A percentile compares a stretch with the other conserved stretches of the same genome.
Evolutionary conservation across 2,113 vertebrate genomes (phyloP).

Genomic region (Peromyscus polionotus): DNA sequence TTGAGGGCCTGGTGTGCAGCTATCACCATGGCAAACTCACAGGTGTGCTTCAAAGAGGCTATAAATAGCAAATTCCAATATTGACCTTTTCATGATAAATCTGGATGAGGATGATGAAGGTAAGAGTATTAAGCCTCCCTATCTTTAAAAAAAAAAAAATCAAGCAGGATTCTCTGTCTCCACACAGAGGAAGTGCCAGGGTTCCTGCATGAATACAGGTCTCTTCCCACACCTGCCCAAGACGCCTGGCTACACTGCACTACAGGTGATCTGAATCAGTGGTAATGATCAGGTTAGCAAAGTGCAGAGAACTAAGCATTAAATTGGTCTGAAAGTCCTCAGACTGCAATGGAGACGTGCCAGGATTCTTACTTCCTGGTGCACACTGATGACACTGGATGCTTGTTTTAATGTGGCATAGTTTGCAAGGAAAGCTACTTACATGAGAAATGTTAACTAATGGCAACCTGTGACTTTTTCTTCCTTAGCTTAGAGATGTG

Average conservation of each 20-base stretch:
- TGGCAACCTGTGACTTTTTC: background rate
- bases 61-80: constrained; percentile 70
- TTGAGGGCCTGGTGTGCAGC: background rate
- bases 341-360: background rate
- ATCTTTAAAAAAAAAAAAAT: constrained; percentile 38
- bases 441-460: constrained; percentile 47
- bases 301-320: background rate
- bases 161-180: constrained; percentile 23
- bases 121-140: constrained; percentile 48
- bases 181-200: background rate
- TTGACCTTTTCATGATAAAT: constrained; percentile 72
- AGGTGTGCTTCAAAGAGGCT: constrained; percentile 31
- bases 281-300: constrained; percentile 38
- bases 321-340: background rate
- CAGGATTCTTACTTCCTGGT: background rate
- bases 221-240: constrained; percentile 30
- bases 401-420: constrained; percentile 39
- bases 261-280: constrained; percentile 7
- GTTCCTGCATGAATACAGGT: constrained; percentile 13
- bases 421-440: constrained; percentile 49
- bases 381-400: constrained; percentile 26
- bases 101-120: constrained; percentile 75
- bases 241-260: constrained; percentile 19
- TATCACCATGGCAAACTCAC: constrained; percentile 1
- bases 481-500: constrained; percentile 20